phyloP scores from a whole-genome alignment of 2,113 vertebrate species.

The Elephas maximus region DNA sequence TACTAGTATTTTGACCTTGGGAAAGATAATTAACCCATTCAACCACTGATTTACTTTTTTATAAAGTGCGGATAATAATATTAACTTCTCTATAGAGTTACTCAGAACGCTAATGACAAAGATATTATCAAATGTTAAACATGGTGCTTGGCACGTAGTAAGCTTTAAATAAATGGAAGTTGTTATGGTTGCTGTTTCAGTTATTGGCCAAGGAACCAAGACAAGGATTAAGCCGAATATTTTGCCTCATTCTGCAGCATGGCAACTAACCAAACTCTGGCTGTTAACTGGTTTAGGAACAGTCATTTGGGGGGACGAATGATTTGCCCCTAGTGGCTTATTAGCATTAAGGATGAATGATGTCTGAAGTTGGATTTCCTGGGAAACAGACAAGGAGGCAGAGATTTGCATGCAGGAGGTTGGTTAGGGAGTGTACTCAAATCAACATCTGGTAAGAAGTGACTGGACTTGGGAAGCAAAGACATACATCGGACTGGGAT shows the following conservation, averaged over 20 bases:
- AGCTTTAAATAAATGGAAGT: background rate
- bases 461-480: background rate
- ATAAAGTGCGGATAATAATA: background rate
- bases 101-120: background rate
- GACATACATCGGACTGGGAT: background rate
- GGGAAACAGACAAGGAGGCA: background rate
- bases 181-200: background rate
- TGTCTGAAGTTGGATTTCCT: background rate
- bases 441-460: background rate
- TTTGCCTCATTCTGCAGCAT: background rate
- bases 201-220: background rate
- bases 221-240: background rate
- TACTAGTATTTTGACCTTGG: background rate
- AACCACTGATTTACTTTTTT: slow-evolving; percentile 15
- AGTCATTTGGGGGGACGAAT: background rate
- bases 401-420: background rate
- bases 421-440: background rate
- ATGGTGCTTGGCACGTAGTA: background rate
- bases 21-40: background rate
- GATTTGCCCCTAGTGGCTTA: background rate
- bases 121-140: background rate
- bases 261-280: slow-evolving; percentile 9
- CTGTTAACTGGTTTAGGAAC: background rate
- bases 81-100: background rate
- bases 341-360: background rate